Base-by-base conservation (phyloP, 2,797 vertebrate genomes). In the Syncerus caffer region DNA sequence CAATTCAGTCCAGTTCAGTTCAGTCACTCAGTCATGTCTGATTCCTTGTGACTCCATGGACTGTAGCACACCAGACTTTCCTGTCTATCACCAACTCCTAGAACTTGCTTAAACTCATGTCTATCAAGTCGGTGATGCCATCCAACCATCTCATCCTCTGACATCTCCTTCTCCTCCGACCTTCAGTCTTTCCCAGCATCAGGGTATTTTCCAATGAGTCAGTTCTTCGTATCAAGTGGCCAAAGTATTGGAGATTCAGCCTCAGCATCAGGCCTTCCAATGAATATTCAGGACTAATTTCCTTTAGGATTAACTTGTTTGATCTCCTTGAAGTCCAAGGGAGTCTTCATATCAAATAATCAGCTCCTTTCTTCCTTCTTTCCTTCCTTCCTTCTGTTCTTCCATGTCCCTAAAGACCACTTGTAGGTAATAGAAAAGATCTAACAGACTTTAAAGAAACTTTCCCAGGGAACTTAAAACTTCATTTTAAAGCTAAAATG, bases 401-500 rank as follows among this genome's bases (percentile, higher is more conserved):
- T 60, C 10, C 25, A 3, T 88, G 29, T 10, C 34, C n/a, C 45
- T 94, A 76, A 95, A 91, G 23, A 38, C 34, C 13, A 62, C 10
- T 6, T 79, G n/a, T 79, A 89, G 78, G 9, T 80, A 89, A 97
- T 19, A 11, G 31, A 64, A 88, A 96, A 93, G 84, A 79, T 21
- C 60, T 55, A 96, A 85, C 31, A 97, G 57, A 38, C 58, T 76
- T 93, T 50, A 92, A 90, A 87, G 50, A 87, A 76, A 76, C 29
- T 89, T 95, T 93, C 57, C 31, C 67, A 88, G 45, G 80, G 84
- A 85, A 85, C 91, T 87, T 95, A 85, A 76, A 62, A 93, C 86
- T 95, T 97, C 86, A 94, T 91, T 93, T 93, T 87, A 53, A 95
- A 94, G 45, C 45, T 76, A 87, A 97, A 97, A 71, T 80, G 11